These are phyloP conservation scores for Hyla sarda DNA, from an alignment of 2,113 vertebrate species.

Conservation along the genomic window DNA sequence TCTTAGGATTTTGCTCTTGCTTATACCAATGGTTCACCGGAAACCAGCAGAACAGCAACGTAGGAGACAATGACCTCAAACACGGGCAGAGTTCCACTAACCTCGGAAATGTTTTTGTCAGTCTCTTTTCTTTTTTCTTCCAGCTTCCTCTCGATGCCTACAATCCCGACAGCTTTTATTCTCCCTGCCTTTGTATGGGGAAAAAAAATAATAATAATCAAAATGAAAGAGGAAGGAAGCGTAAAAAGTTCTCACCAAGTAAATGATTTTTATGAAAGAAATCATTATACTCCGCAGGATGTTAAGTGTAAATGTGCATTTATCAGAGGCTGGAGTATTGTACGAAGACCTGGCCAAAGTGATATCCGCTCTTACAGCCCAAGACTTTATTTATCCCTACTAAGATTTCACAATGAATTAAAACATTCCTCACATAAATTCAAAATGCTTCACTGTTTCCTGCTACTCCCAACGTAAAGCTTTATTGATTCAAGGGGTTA, in stretches of 20 bases:
- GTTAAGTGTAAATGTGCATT: conserved; percentile 6
- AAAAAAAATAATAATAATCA: no score
- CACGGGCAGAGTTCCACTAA: conserved; percentile 66
- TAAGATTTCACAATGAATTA: no score
- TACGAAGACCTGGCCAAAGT: background rate
- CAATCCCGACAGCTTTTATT: conserved; percentile 93
- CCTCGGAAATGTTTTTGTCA: conserved; percentile 99
- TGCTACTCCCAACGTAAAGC: no score
- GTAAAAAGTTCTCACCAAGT: background rate
- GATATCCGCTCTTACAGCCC: background rate
- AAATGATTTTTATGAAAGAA: background rate
- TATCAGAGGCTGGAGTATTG: background rate
- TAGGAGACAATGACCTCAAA: background rate
- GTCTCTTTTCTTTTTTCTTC: conserved; percentile 98
- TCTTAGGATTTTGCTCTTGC: no score
- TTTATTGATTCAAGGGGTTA: no score
- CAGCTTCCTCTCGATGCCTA: conserved; percentile 96
- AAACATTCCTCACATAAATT: no score
- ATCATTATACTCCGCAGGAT: conserved; percentile 33
- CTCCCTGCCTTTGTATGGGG: conserved; percentile 83
- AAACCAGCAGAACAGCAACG: background rate
- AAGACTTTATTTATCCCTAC: background rate
- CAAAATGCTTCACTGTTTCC: no score
- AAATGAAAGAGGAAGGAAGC: conserved; percentile 68
- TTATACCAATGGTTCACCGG: no score